phyloP scores from a whole-genome alignment of 2,113 vertebrate genomes.

The Pedionomus torquatus region DNA sequence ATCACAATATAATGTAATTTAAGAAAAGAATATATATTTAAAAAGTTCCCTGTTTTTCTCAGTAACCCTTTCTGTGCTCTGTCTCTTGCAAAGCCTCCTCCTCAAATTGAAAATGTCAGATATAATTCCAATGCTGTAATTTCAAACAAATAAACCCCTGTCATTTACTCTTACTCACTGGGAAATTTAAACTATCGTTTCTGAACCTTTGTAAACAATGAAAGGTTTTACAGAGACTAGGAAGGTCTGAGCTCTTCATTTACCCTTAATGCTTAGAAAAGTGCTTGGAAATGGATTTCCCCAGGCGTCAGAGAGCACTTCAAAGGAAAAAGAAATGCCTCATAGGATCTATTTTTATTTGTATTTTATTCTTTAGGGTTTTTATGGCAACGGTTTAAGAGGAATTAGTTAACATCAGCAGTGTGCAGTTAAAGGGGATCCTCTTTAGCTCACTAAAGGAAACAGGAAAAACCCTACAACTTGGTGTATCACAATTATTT shows the following conservation, averaged over 20 bases:
- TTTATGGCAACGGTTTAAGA: not conserved
- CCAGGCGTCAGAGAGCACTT: not conserved
- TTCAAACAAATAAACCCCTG: not conserved
- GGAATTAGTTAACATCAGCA: not conserved
- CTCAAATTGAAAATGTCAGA: not conserved
- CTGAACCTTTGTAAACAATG: not conserved
- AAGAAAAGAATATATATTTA: fast-evolving
- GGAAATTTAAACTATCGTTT: not conserved
- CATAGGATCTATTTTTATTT: not conserved
- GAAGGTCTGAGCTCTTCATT: not conserved
- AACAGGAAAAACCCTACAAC: not conserved
- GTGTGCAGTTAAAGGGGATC: not conserved
- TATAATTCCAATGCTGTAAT: not conserved
- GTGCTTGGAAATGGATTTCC: not conserved
- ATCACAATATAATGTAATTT: not conserved
- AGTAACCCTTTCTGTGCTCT: not conserved
- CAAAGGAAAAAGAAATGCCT: not conserved
- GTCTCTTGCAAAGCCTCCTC: not conserved
- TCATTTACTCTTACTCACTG: not conserved
- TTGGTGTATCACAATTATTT: not conserved
- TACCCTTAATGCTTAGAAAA: not conserved
- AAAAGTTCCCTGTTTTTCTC: not conserved
- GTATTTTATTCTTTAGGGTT: not conserved
- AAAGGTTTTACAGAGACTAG: not conserved
- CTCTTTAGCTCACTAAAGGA: not conserved